Conservation (phyloP, 2,888 invertebrate genomes). For the Cetonia aurata region DNA sequence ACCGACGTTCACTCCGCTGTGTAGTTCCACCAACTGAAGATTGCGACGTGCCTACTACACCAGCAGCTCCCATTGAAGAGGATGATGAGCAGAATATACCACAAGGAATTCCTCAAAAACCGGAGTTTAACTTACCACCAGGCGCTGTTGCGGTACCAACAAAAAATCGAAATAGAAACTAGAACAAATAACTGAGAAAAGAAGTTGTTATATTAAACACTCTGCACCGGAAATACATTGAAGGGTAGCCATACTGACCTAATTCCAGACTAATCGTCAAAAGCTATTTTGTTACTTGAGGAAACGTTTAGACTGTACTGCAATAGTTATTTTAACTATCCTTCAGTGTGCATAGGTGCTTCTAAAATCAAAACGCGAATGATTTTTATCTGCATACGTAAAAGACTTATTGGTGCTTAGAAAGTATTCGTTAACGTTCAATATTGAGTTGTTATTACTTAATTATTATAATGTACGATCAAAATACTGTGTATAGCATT, state of each 20-base stretch:
- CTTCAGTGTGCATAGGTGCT: neutral
- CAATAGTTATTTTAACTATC: too few species aligned
- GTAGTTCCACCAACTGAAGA: slow-evolving; percentile 92
- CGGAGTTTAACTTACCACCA: slow-evolving; percentile 61
- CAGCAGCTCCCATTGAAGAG: slow-evolving; percentile 74
- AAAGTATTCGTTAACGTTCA: slow-evolving; percentile 24
- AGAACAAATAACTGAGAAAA: neutral
- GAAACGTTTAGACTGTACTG: too few species aligned
- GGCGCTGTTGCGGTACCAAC: slow-evolving; percentile 64
- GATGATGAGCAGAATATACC: slow-evolving; percentile 65
- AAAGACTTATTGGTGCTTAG: slow-evolving; percentile 8
- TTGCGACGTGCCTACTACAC: slow-evolving; percentile 86
- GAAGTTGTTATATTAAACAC: too few species aligned
- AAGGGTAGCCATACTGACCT: neutral
- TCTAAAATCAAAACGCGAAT: slow-evolving; percentile 6
- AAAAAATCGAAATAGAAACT: slow-evolving; percentile 56
- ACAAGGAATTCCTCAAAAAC: slow-evolving; percentile 35
- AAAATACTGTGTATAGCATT: slow-evolving; percentile 10
- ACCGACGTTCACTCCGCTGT: slow-evolving; percentile 83
- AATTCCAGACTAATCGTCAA: too few species aligned
- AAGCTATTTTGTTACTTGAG: too few species aligned
- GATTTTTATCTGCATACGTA: neutral
- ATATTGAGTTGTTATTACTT: slow-evolving; percentile 37
- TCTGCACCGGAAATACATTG: neutral
- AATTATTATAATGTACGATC: slow-evolving; percentile 28